These are phyloP conservation scores for rabbit (Oryctolagus cuniculus) DNA, from an alignment of 2,113 vertebrate species.

Conservation along the genomic window mOryCun1.1 NC_091445.1:75692001-75692500, in stretches of 20 bases:
- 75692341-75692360: background rate
- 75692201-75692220: background rate
- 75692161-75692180: background rate
- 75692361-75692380: background rate
- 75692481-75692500: background rate
- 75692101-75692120: background rate
- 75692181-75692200: background rate
- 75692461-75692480: background rate
- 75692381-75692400: background rate
- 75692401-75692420: background rate
- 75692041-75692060: background rate
- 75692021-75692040: background rate
- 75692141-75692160: background rate
- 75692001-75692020: background rate
- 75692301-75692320: background rate
- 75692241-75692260: background rate
- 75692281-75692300: background rate
- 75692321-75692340: slow-evolving; percentile 13
- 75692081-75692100: background rate
- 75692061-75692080: background rate
- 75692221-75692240: background rate
- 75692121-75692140: background rate
- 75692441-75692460: background rate
- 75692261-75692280: background rate
- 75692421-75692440: background rate